Conservation (phyloP, 2,888 invertebrate species). For the Drosophila anomalata region DNA sequence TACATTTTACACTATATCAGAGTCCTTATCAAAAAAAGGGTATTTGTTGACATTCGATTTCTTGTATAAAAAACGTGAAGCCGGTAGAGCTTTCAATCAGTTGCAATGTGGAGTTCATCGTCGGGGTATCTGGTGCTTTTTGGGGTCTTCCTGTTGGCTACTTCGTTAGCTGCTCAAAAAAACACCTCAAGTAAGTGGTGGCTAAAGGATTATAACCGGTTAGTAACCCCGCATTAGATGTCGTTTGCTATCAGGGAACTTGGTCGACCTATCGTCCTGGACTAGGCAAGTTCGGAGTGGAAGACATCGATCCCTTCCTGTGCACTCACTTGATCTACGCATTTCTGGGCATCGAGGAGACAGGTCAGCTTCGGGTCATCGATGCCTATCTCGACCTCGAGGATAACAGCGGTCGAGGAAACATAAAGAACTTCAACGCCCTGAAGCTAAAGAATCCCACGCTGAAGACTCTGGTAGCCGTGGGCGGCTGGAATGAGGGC, state of each 20-base stretch:
- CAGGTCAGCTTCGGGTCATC: slow-evolving; percentile 85
- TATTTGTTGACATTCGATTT: neutral
- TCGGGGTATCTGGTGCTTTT: slow-evolving; percentile 8
- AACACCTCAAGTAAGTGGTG: slow-evolving; percentile 33
- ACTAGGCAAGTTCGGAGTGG: slow-evolving; percentile 87
- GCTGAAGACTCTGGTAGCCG: slow-evolving; percentile 82
- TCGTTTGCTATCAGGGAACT: slow-evolving; percentile 90
- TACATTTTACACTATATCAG: slow-evolving; percentile 56
- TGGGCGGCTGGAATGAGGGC: slow-evolving; percentile 85
- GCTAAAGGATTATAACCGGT: neutral
- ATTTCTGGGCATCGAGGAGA: slow-evolving; percentile 87
- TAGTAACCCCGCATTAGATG: slow-evolving; percentile 83
- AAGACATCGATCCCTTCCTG: slow-evolving; percentile 87
- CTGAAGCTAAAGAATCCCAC: slow-evolving; percentile 83
- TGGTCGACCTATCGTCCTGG: slow-evolving; percentile 90
- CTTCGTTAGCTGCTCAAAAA: neutral
- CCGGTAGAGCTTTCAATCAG: slow-evolving; percentile 5
- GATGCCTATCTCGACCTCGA: slow-evolving; percentile 88
- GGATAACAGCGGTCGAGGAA: slow-evolving; percentile 86
- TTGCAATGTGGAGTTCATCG: neutral
- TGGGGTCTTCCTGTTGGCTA: slow-evolving; percentile 26
- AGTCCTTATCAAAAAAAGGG: slow-evolving; percentile 32
- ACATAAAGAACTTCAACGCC: slow-evolving; percentile 81
- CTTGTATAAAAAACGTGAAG: slow-evolving; percentile 30
- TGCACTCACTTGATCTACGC: slow-evolving; percentile 91